Conservation (phyloP, 2,888 invertebrate genomes). For the Athalia rosae region DNA sequence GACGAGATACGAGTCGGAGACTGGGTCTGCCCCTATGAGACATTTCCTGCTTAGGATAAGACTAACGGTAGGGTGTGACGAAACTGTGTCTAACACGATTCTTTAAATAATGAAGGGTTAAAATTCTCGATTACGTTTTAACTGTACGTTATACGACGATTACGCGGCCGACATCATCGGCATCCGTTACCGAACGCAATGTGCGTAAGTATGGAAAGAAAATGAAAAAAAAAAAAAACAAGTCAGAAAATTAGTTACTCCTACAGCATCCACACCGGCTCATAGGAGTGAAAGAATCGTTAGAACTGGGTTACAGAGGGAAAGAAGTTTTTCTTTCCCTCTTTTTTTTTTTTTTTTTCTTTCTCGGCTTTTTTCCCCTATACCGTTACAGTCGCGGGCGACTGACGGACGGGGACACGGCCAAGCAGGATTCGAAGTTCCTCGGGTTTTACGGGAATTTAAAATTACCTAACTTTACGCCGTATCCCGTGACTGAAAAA, state of each 20-base stretch:
- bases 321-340: no score
- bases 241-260: no score
- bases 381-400: neutral
- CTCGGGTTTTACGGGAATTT: neutral
- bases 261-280: no score
- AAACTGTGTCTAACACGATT: slow-evolving; percentile 30
- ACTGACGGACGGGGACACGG: neutral
- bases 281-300: no score
- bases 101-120: neutral
- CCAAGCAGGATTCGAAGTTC: neutral
- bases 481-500: slow-evolving; percentile 3
- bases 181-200: neutral
- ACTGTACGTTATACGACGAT: neutral
- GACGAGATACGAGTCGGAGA: neutral
- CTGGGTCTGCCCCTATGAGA: slow-evolving; percentile 35
- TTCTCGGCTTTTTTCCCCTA: neutral
- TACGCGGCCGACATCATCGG: neutral
- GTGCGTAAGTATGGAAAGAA: no score
- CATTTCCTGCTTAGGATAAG: slow-evolving; percentile 34
- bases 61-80: slow-evolving; percentile 2
- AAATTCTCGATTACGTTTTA: neutral
- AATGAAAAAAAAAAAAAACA: no score
- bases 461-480: neutral
- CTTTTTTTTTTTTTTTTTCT: no score
- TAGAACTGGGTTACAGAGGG: no score